These are phyloP conservation scores for Melolontha melolontha DNA, from an alignment of 2,888 invertebrate species.

Conservation along the genomic window DNA sequence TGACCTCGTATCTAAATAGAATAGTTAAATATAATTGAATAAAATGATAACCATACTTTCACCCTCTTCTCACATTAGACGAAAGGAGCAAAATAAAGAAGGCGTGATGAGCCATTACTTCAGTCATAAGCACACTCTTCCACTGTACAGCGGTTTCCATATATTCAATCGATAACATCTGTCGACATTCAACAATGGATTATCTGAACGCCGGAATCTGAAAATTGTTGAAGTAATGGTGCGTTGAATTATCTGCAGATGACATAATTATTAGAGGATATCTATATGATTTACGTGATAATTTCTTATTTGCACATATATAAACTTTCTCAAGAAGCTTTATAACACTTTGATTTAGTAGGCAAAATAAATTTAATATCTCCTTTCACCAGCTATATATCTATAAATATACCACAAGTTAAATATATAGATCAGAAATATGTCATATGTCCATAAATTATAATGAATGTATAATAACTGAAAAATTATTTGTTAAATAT, in stretches of 20 bases:
- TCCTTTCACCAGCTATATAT: too few relatives aligned
- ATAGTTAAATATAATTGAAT: background rate
- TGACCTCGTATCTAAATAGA: too few relatives aligned
- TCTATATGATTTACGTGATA: constrained; percentile 8
- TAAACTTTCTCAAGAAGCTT: too few relatives aligned
- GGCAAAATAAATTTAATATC: too few relatives aligned
- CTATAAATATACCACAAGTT: too few relatives aligned
- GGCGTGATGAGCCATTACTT: constrained; percentile 54
- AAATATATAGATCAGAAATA: too few relatives aligned
- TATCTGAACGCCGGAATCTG: constrained; percentile 47
- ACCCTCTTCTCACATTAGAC: background rate
- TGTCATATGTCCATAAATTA: too few relatives aligned
- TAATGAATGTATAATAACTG: too few relatives aligned
- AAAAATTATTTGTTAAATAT: too few relatives aligned
- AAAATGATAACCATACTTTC: constrained; percentile 2
- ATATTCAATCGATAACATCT: constrained; percentile 58
- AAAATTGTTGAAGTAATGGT: constrained; percentile 55
- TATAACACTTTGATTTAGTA: too few relatives aligned
- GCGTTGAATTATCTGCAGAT: constrained; percentile 54
- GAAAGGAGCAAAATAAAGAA: constrained; percentile 45
- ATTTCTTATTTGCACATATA: background rate
- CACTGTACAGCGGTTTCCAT: constrained; percentile 54
- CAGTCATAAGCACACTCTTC: constrained; percentile 56
- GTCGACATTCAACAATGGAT: constrained; percentile 44
- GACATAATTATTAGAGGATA: constrained; percentile 50